Base-by-base conservation (phyloP, 2,888 invertebrate genomes). In the Tachystola acroxantha region DNA sequence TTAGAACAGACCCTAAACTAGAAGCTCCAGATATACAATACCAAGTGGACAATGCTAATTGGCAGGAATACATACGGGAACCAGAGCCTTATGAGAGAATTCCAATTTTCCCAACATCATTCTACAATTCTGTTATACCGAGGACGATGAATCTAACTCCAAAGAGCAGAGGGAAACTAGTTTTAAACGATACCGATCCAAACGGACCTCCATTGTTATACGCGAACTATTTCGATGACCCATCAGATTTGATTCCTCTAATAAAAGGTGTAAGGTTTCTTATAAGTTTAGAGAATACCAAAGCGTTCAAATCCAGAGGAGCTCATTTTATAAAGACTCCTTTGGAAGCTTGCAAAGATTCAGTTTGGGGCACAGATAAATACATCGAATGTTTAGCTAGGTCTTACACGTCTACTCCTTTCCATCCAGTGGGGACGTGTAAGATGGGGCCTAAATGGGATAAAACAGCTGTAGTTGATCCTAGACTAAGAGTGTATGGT, bases 131-230 rank as follows among this genome's bases (percentile, higher is more conserved):
- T 0, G 63, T 92, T 2, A 70, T 85, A 40, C 71, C 90, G 0
- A 78, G 90, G 37, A 87, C 90, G 0, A 88, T 90, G 53, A 73
- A 91, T 14, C 50, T 92, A 25, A 74, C 79, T 6, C 92, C 92
- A 0, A 81, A 84, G 47, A 92, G 92, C 46, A 77, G 90, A 50
- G 93, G 93, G 0, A 72, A 75, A n/a, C 43, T 93, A 0, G 55
- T 73, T 20, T 66, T 96, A 1, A 91, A 92, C 52, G 70, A 85
- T 0, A 87, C 88, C 0, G 88, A 96, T 73, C 94, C 94, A 0
- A 81, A 88, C 53, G 92, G 92, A 0, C 77, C 88, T 26, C 95
- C 95, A 0, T 57, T 91, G 14, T 88, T 96, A 27, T 89, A 91
- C 50, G 89, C 94, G 0, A 92, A 90, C 39, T 91, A 90, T 36